Conservation (phyloP, 2,113 vertebrate species). For the Sprattus sprattus region DNA sequence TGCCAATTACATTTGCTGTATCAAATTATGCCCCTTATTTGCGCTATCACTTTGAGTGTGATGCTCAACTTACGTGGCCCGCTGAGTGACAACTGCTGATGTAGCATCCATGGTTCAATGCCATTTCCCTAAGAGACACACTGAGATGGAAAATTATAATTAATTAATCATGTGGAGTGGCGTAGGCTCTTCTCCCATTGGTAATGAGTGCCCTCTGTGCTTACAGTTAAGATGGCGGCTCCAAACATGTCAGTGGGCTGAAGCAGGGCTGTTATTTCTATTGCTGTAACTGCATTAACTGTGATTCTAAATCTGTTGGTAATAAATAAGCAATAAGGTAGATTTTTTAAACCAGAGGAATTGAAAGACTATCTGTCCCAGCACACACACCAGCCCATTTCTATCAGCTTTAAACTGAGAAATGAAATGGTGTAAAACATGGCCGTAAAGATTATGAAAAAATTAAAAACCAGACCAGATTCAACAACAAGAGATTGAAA, state of each 20-base stretch:
- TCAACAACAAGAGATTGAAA: no score
- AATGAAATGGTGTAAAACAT: no score
- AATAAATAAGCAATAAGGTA: background rate
- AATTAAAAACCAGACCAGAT: no score
- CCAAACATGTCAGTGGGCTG: conserved; percentile 15
- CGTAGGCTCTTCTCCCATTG: conserved; percentile 60
- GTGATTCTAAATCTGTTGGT: background rate
- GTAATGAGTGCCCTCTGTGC: conserved; percentile 59
- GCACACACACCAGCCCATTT: no score
- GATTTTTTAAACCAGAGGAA: background rate
- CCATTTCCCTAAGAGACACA: conserved; percentile 63
- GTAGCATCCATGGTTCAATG: conserved; percentile 59
- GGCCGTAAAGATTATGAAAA: no score
- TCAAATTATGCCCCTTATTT: conserved; percentile 63
- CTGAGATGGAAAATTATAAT: conserved; percentile 73
- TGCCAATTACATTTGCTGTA: conserved; percentile 60
- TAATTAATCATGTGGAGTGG: conserved; percentile 70
- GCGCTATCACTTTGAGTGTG: conserved; percentile 54
- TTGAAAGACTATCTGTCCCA: background rate
- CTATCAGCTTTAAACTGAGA: no score
- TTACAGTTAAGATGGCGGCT: conserved; percentile 56
- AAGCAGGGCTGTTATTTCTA: background rate
- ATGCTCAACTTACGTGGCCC: conserved; percentile 58
- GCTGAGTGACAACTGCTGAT: conserved; percentile 66
- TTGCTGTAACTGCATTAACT: background rate